A percentile compares a stretch with the other conserved stretches of the same genome.
phyloP scores from a whole-genome alignment of 2,797 vertebrate genomes.

The Diglossa cyanea region DNA sequence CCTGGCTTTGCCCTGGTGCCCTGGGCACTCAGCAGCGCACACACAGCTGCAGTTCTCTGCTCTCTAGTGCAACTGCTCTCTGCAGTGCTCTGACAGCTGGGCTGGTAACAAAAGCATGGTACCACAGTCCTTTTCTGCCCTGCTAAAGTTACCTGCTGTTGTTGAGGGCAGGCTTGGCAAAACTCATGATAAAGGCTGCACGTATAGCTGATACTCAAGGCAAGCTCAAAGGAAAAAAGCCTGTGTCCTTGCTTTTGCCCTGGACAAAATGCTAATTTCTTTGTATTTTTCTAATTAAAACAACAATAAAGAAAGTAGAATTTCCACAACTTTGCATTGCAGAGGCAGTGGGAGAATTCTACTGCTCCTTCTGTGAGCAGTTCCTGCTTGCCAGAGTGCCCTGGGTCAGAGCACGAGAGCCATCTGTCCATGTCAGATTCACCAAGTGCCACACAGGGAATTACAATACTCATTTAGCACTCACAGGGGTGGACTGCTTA shows the following conservation, averaged over 20 bases:
- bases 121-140: neutral
- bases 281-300: neutral
- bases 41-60: neutral
- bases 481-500: neutral
- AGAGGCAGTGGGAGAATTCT: neutral
- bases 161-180: neutral
- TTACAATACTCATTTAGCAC: neutral
- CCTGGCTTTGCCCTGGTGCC: neutral
- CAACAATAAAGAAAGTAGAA: neutral
- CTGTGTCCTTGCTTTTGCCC: neutral
- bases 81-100: neutral
- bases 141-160: neutral
- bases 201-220: fast-evolving
- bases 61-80: neutral
- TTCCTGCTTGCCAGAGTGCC: neutral
- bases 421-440: fast-evolving
- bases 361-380: neutral
- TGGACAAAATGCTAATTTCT: neutral
- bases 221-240: neutral
- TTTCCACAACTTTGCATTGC: neutral
- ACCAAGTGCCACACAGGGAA: neutral
- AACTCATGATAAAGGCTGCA: neutral
- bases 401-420: neutral
- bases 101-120: fast-evolving
- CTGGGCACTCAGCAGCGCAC: fast-evolving